phyloP scores from a whole-genome alignment of 2,113 vertebrate species.

The Coptodon rendalli region DNA sequence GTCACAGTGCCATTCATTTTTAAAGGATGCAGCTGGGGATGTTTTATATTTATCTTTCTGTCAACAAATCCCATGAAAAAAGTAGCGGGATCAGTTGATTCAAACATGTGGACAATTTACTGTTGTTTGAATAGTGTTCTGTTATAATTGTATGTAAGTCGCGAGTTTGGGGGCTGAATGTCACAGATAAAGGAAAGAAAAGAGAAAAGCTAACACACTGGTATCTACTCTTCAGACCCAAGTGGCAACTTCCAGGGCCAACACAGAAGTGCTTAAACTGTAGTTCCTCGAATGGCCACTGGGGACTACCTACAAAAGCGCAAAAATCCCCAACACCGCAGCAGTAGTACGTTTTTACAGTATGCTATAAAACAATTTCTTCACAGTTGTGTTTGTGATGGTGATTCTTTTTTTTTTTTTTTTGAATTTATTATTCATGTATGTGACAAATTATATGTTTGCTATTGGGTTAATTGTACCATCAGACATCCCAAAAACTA shows the following conservation, averaged over 20 bases:
- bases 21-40: background rate
- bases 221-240: background rate
- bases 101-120: background rate
- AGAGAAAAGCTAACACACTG: background rate
- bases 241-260: background rate
- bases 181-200: background rate
- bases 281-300: background rate
- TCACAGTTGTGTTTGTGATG: background rate
- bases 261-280: background rate
- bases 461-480: background rate
- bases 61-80: background rate
- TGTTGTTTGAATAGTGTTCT: background rate
- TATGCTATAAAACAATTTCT: background rate
- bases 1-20: rapidly evolving
- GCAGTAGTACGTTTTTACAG: background rate
- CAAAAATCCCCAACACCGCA: background rate
- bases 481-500: background rate
- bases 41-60: background rate
- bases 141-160: background rate
- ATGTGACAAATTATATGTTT: background rate
- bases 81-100: background rate
- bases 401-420: background rate
- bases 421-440: background rate
- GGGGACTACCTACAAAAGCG: background rate
- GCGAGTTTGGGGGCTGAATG: no score